A percentile compares a stretch with the other conserved stretches of the same genome.
Evolutionary conservation across 2,797 vertebrate species (phyloP).

Genomic region (Anabacerthia variegaticeps): DNA sequence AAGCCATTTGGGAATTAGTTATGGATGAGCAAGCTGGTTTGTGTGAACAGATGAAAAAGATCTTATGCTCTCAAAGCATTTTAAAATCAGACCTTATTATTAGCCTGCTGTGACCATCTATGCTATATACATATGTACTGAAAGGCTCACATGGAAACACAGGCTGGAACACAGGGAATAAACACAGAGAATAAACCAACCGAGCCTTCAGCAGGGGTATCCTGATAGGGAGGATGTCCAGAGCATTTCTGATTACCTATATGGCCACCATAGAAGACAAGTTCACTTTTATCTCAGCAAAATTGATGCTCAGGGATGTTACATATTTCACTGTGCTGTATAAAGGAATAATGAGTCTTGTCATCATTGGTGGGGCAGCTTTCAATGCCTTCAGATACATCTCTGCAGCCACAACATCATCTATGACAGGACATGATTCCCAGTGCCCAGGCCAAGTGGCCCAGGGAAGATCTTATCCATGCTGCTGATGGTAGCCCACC

Average conservation of each 20-base stretch:
- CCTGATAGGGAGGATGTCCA: not conserved
- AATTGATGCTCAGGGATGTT: not conserved
- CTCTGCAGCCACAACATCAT: not conserved
- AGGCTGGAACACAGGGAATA: not conserved
- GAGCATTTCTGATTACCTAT: not conserved
- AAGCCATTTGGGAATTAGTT: not conserved
- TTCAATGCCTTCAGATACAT: not conserved
- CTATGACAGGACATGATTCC: not conserved
- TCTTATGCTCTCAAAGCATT: not conserved
- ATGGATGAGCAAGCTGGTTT: not conserved
- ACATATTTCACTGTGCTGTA: not conserved
- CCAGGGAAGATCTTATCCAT: not conserved
- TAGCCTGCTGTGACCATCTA: not conserved
- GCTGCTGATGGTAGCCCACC: not conserved
- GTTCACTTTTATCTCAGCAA: not conserved
- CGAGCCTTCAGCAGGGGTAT: not conserved
- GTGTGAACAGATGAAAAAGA: not conserved
- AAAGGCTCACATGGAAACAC: not conserved
- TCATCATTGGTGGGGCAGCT: not conserved
- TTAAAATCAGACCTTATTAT: not conserved
- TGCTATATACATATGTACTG: not conserved
- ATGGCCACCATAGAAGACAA: not conserved
- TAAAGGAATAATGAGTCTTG: not conserved
- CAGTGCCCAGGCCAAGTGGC: not conserved
- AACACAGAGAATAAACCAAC: not conserved